A percentile compares a stretch with the other conserved stretches of the same genome.
phyloP scores from a whole-genome alignment of 2,888 invertebrate species.

The Ormyrus pomaceus region DNA sequence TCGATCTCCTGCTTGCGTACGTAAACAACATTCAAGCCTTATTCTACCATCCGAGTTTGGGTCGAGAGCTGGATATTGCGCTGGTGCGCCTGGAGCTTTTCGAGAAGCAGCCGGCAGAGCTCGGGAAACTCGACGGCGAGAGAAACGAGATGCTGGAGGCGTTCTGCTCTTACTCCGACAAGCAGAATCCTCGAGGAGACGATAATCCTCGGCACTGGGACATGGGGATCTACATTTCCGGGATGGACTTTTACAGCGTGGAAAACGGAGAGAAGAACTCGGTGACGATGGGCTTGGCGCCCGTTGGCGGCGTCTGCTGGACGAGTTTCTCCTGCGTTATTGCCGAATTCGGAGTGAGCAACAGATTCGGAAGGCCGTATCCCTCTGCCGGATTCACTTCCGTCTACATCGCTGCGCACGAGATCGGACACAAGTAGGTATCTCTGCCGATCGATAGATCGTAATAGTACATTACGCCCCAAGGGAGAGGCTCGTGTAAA shows the following conservation, averaged over 20 bases:
- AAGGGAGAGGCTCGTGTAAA: too few species aligned
- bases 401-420: constrained; percentile 88
- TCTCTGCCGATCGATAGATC: not conserved
- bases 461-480: too few species aligned
- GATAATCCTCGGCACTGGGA: constrained; percentile 87
- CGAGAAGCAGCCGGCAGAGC: constrained; percentile 80
- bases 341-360: constrained; percentile 86
- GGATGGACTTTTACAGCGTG: constrained; percentile 86
- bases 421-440: constrained; percentile 89
- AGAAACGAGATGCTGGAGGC: constrained; percentile 83
- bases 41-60: constrained; percentile 86
- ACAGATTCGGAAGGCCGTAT: constrained; percentile 85
- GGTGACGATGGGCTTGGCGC: constrained; percentile 89
- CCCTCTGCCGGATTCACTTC: constrained; percentile 91
- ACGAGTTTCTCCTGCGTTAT: constrained; percentile 86
- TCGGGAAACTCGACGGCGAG: constrained; percentile 83
- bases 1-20: constrained; percentile 87
- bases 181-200: constrained; percentile 82
- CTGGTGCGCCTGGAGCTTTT: constrained; percentile 85
- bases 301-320: constrained; percentile 86
- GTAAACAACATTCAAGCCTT: constrained; percentile 88
- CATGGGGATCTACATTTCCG: constrained; percentile 86
- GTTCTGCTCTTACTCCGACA: constrained; percentile 84
- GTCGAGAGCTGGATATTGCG: constrained; percentile 81
- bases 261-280: constrained; percentile 82